Base-by-base conservation (phyloP, 2,888 invertebrate species). In the Drosophila seclusa region DNA sequence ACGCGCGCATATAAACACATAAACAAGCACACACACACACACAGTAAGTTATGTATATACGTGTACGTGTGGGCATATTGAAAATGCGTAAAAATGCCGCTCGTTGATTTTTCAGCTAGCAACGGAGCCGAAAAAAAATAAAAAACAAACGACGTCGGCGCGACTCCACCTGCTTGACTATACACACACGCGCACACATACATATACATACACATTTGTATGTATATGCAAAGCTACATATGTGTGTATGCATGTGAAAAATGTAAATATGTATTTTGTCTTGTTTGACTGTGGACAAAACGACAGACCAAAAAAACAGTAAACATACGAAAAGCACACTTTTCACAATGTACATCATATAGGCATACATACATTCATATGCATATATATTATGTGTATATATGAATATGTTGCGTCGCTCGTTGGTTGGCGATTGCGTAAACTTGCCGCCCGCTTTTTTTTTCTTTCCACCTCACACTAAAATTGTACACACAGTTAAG, bases 51-150 rank as follows among this genome's bases (percentile, higher is more conserved):
- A 45, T 45, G 1, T 21, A 45, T 7, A 21, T 8, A 68, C 45
- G 40, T 31, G 66, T 59, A 52, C 27, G 48, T 50, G 57, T 67
- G 79, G 68, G 66, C 77, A 79, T 87, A 88, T 79, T 82, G 90
- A 78, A 87, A 87, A 87, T 87, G 87, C 90, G 87, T 87, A 90
- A 87, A 88, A 90, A 90, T 83, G 91, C 90, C 91, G 90, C 90
- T 90, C 91, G 87, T 90, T 88, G 85, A 80, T 80, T 82, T 85
- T 84, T 82, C 75, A 80, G 82, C 90, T 90, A 88, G 89, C 81
- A 87, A 87, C 88, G 79, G 60, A 76, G 42, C 68, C 66, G 61
- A 77, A 75, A 74, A 66, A 71, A 62, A 75, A 76, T 61, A 34
- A 78, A 80, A 76, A 80, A 82, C 80, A 83, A 83, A 82, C 82